phyloP scores from a whole-genome alignment of 1,140 invertebrate species.

The Drosophila bifasciata region DNA sequence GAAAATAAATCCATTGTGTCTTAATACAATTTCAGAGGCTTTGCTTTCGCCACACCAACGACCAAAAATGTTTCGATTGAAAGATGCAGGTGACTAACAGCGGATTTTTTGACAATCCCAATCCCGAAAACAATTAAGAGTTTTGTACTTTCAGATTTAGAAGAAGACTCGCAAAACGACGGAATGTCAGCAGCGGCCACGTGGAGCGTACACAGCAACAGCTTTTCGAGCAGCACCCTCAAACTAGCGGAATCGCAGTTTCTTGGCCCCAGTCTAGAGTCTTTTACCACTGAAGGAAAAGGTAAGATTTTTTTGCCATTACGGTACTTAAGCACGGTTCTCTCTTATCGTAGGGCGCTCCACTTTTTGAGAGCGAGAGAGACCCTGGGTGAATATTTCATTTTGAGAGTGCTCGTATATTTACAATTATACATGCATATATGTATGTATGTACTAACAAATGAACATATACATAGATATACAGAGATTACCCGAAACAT shows the following conservation, averaged over 20 bases:
- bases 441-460: not conserved
- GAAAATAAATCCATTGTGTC: constrained; percentile 28
- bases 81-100: constrained; percentile 88
- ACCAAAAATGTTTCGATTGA: constrained; percentile 88
- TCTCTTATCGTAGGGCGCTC: not conserved
- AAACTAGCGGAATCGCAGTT: constrained; percentile 79
- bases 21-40: constrained; percentile 87
- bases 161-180: constrained; percentile 70
- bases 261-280: constrained; percentile 83
- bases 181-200: constrained; percentile 47
- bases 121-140: constrained; percentile 12
- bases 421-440: not conserved
- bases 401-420: too few species aligned
- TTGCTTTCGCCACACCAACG: constrained; percentile 90
- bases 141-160: constrained; percentile 53
- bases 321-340: not conserved
- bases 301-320: constrained; percentile 85
- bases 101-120: not conserved
- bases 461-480: too few species aligned
- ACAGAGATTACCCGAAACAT: constrained; percentile 3
- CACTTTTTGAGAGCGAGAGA: constrained; percentile 4
- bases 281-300: constrained; percentile 90
- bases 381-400: not conserved
- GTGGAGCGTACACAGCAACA: constrained; percentile 46
- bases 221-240: constrained; percentile 70